Percentiles rank a stretch among this genome's conserved stretches.
Conservation (phyloP, 2,888 invertebrate species). For the Campoletis raptor region DNA sequence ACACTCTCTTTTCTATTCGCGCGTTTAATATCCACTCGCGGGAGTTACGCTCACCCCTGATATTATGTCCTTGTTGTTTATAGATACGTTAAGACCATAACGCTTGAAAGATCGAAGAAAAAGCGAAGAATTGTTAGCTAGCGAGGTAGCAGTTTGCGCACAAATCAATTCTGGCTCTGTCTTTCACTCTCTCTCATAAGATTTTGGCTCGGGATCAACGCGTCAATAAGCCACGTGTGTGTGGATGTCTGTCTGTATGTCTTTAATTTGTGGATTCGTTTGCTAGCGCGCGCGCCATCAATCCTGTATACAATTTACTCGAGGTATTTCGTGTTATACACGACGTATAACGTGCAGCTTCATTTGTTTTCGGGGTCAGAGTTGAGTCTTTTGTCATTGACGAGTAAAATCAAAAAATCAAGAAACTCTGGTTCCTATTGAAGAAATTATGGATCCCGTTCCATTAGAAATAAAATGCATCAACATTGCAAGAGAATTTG, state of each 20-base stretch:
- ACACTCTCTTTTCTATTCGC: slow-evolving; percentile 53
- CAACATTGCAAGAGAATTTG: not conserved
- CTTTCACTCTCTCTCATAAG: slow-evolving; percentile 42
- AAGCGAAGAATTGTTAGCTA: not conserved
- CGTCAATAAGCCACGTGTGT: slow-evolving; percentile 76
- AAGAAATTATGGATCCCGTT: not conserved
- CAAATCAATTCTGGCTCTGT: slow-evolving; percentile 63
- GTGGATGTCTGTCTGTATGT: slow-evolving; percentile 74
- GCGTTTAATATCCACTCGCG: slow-evolving; percentile 61
- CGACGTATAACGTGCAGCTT: not conserved
- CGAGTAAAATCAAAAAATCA: not conserved
- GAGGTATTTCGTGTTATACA: slow-evolving; percentile 14
- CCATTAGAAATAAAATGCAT: not conserved
- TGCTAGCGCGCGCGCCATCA: slow-evolving; percentile 24
- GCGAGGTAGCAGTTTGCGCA: slow-evolving; percentile 43
- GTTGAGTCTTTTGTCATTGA: not conserved
- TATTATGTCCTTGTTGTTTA: slow-evolving; percentile 24
- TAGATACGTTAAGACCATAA: not conserved
- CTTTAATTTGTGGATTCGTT: slow-evolving; percentile 81
- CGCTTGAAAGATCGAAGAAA: slow-evolving; percentile 10
- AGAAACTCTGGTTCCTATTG: not conserved
- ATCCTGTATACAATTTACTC: slow-evolving; percentile 16
- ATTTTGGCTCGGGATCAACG: slow-evolving; percentile 78
- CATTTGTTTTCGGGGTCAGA: slow-evolving; percentile 16
- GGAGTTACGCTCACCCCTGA: not conserved